These are phyloP conservation scores for Atethmia centrago DNA, from an alignment of 2,888 invertebrate species.

Conservation along the genomic window DNA sequence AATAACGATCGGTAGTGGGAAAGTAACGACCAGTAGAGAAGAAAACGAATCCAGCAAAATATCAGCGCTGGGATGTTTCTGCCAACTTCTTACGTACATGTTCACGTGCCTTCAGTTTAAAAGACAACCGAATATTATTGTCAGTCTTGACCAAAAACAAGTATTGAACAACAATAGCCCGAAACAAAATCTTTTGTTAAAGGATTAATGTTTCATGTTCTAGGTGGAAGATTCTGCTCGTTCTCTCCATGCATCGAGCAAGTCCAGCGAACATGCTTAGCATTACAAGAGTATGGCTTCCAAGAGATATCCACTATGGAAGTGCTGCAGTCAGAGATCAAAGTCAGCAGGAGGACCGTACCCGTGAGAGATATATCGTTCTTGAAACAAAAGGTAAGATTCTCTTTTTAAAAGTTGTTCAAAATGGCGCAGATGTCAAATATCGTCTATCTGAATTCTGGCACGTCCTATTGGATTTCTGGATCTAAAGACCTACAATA, in stretches of 20 bases:
- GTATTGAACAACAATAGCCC: background rate
- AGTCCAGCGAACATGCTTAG: conserved; percentile 96
- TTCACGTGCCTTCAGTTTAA: too few relatives aligned
- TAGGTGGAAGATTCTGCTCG: conserved; percentile 98
- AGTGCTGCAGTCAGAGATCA: conserved; percentile 95
- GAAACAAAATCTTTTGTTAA: background rate
- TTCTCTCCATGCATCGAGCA: conserved; percentile 99
- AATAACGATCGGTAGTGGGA: too few relatives aligned
- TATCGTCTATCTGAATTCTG: background rate
- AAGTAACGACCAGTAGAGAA: too few relatives aligned
- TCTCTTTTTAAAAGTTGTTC: background rate
- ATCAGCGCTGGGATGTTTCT: too few relatives aligned
- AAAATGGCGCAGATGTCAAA: background rate
- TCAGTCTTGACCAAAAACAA: background rate
- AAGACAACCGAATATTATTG: too few relatives aligned
- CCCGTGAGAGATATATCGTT: conserved; percentile 93
- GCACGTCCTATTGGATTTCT: background rate
- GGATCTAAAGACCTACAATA: too few relatives aligned
- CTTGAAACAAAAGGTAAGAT: conserved; percentile 90
- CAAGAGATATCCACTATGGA: conserved; percentile 96
- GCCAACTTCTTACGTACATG: too few relatives aligned
- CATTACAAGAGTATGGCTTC: conserved; percentile 94
- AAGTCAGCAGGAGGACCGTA: conserved; percentile 92
- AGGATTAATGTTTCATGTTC: background rate
- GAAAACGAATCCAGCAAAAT: too few relatives aligned